These are phyloP conservation scores for Phengaris alcon DNA, from an alignment of 2,888 invertebrate species.

Conservation along the genomic window DNA sequence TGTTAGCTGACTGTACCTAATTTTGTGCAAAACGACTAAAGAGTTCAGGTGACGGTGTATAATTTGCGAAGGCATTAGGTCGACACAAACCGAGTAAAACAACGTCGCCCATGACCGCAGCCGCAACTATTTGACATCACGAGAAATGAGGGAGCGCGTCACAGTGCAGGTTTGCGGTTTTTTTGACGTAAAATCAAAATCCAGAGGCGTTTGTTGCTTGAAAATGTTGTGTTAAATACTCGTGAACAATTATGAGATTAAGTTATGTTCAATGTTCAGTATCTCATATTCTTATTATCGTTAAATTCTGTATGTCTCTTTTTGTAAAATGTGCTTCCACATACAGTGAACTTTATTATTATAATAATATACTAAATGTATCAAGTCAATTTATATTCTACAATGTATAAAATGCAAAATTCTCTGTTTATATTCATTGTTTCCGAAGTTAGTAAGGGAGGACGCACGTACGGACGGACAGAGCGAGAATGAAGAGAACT, in stretches of 20 bases:
- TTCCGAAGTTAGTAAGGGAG: too few species aligned
- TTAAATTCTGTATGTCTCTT: too few species aligned
- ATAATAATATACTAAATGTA: too few species aligned
- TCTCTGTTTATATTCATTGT: too few species aligned
- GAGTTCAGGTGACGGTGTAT: slow-evolving; percentile 32
- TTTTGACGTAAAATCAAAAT: slow-evolving; percentile 22
- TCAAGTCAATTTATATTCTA: too few species aligned
- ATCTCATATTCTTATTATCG: too few species aligned
- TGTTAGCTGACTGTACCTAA: slow-evolving; percentile 1
- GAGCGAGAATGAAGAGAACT: too few species aligned
- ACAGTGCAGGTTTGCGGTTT: slow-evolving; percentile 38
- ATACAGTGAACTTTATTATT: too few species aligned
- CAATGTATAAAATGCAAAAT: too few species aligned
- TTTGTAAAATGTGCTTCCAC: too few species aligned
- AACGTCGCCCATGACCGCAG: slow-evolving; percentile 38
- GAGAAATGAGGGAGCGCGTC: slow-evolving; percentile 41
- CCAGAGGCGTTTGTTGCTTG: slow-evolving; percentile 28
- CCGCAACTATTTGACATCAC: slow-evolving; percentile 44
- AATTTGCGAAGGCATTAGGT: slow-evolving; percentile 41
- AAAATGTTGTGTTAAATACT: background rate
- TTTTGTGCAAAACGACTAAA: slow-evolving; percentile 29
- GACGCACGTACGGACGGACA: too few species aligned
- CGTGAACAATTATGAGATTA: background rate
- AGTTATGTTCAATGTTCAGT: background rate
- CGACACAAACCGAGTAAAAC: slow-evolving; percentile 39